Conservation (phyloP, 2,113 vertebrate species). For the Dascyllus trimaculatus region DNA sequence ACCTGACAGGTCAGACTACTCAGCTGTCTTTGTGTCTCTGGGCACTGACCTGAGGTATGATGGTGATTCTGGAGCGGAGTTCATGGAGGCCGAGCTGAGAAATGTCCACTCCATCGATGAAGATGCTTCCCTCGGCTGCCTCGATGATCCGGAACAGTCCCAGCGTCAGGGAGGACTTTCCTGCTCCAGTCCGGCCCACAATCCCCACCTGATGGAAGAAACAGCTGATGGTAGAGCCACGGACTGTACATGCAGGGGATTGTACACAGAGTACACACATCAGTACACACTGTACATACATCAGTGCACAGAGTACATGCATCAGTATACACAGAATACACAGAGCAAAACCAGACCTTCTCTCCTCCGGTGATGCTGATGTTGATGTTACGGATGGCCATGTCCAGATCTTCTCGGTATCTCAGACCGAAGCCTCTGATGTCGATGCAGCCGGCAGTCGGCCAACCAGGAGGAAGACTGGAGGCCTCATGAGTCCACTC, state of each 20-base stretch:
- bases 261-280: too few species aligned
- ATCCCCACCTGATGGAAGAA: constrained; percentile 89
- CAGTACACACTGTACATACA: background rate
- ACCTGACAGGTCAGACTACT: too few species aligned
- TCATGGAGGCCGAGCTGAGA: constrained; percentile 92
- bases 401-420: constrained; percentile 91
- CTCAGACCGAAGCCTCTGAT: constrained; percentile 88
- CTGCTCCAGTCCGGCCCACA: constrained; percentile 95
- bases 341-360: constrained; percentile 85
- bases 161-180: constrained; percentile 95
- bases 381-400: constrained; percentile 90
- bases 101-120: constrained; percentile 92
- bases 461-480: constrained; percentile 85
- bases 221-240: too few species aligned
- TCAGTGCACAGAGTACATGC: too few species aligned
- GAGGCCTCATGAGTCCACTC: constrained; percentile 87
- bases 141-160: constrained; percentile 97
- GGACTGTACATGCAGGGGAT: too few species aligned
- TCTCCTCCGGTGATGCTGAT: constrained; percentile 90
- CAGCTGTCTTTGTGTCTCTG: too few species aligned
- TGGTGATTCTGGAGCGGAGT: constrained; percentile 93
- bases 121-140: constrained; percentile 89
- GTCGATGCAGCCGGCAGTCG: constrained; percentile 88
- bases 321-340: too few species aligned
- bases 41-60: constrained; percentile 93